Evolutionary conservation across 2,888 invertebrate genomes (phyloP).

Genomic region (Tenthredo notha): DNA sequence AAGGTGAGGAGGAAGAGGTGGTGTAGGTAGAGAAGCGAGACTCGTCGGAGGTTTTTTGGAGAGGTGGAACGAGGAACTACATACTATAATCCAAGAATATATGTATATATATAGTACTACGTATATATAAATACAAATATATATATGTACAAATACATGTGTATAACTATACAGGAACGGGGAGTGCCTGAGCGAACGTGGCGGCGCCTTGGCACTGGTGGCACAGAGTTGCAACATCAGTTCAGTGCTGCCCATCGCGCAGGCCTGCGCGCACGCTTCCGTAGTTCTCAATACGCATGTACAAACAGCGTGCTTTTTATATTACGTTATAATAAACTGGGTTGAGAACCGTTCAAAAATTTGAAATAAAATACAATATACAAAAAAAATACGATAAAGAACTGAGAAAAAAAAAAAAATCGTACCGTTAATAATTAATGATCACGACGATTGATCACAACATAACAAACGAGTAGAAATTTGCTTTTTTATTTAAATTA

Average conservation of each 20-base stretch:
- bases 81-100: conserved; percentile 22
- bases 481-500: too few relatives aligned
- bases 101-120: not conserved
- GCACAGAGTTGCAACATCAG: conserved; percentile 54
- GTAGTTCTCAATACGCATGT: conserved; percentile 63
- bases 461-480: too few relatives aligned
- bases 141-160: not conserved
- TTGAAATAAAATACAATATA: too few relatives aligned
- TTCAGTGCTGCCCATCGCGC: conserved; percentile 77
- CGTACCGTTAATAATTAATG: too few relatives aligned
- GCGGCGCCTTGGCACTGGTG: conserved; percentile 64
- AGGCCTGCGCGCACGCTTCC: conserved; percentile 73
- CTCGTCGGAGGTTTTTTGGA: not conserved
- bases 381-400: not conserved
- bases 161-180: not conserved
- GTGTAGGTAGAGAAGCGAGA: not conserved
- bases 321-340: not conserved
- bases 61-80: conserved; percentile 27
- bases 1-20: not conserved
- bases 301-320: conserved; percentile 62
- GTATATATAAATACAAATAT: not conserved
- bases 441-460: too few relatives aligned
- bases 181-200: conserved; percentile 59
- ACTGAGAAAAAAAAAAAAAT: not conserved
- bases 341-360: conserved; percentile 53